Conservation (phyloP, 1,140 invertebrate genomes). For the Metopolophium dirhodum region DNA sequence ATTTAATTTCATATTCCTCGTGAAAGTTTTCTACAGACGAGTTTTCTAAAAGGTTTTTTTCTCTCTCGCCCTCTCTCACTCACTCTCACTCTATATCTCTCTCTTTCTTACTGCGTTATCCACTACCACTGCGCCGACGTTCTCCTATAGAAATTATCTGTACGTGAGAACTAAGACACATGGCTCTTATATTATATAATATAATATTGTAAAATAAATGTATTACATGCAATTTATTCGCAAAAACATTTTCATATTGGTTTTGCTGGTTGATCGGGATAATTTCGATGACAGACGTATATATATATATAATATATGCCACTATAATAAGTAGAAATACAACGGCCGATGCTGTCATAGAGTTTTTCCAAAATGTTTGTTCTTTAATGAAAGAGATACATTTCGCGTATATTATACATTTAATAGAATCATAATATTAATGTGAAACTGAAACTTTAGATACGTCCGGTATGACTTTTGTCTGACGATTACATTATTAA, state of each 20-base stretch:
- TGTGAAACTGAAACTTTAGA: not conserved
- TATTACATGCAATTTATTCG: not conserved
- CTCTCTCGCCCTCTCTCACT: not conserved
- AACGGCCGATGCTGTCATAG: not conserved
- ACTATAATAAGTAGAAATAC: not conserved
- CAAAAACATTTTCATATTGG: not conserved
- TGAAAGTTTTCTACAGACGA: constrained; percentile 32
- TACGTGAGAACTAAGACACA: not conserved
- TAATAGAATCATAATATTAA: not conserved
- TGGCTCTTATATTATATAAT: not conserved
- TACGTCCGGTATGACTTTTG: constrained; percentile 5
- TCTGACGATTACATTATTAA: not conserved
- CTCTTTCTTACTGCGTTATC: not conserved
- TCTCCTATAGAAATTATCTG: not conserved
- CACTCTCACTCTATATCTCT: no score
- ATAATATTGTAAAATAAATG: not conserved
- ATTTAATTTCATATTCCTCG: constrained; percentile 43
- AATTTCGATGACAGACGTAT: not conserved
- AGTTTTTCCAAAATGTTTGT: not conserved
- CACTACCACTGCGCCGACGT: not conserved
- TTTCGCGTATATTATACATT: not conserved
- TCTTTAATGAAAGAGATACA: not conserved
- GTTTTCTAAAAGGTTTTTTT: constrained; percentile 48
- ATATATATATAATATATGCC: not conserved
- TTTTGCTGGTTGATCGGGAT: not conserved